phyloP scores from a whole-genome alignment of 2,797 vertebrate species.

The Clamator glandarius region DNA sequence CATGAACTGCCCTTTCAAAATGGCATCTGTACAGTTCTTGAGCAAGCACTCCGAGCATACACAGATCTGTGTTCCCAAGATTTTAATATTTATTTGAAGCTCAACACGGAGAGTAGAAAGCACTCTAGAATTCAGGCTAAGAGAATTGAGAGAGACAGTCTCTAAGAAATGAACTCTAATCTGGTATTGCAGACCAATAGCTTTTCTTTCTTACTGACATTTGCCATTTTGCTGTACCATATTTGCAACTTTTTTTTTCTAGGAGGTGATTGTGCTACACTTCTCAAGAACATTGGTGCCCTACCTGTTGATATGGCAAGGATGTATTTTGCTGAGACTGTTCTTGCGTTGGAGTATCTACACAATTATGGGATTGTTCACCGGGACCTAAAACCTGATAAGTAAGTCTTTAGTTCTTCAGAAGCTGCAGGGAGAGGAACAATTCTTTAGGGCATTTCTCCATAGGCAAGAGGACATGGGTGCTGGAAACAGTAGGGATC shows the following conservation, averaged over 20 bases:
- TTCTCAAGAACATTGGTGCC: conserved; percentile 95
- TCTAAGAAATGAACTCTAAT: background rate
- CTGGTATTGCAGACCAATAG: background rate
- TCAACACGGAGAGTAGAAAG: background rate
- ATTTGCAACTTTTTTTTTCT: background rate
- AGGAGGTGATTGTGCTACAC: conserved; percentile 96
- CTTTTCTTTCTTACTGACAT: background rate
- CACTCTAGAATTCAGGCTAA: background rate
- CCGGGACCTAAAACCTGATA: conserved; percentile 97
- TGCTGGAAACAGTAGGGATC: background rate
- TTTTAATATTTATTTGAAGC: background rate
- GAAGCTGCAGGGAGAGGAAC: background rate
- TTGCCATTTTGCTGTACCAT: background rate
- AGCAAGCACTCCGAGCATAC: background rate
- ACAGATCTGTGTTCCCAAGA: background rate
- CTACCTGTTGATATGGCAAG: conserved; percentile 94
- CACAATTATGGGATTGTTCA: conserved; percentile 98
- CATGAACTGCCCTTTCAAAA: background rate
- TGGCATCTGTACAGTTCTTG: background rate
- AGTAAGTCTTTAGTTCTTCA: conserved; percentile 78
- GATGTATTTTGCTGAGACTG: conserved; percentile 97
- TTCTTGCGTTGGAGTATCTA: conserved; percentile 93
- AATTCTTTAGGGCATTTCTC: background rate
- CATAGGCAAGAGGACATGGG: background rate
- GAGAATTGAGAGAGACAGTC: background rate